Evolutionary conservation across 92 coral and sea anemone species (phyloP).

Genomic region (Porites cylindrica): DNA sequence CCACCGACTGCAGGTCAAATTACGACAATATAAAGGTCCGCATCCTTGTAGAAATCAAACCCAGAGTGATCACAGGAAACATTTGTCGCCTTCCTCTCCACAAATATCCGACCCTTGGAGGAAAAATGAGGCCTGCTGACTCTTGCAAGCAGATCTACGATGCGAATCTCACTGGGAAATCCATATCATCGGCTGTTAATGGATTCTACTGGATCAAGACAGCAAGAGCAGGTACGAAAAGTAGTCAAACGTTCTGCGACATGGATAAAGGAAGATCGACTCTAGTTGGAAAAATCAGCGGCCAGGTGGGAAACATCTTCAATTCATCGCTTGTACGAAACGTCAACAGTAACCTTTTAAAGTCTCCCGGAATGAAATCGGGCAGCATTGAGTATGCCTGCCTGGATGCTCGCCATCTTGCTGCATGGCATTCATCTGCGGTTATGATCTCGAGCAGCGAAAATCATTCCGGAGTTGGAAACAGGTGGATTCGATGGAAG

Average conservation of each 20-base stretch:
- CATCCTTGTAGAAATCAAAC: conserved; percentile 47
- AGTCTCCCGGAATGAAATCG: conserved; percentile 42
- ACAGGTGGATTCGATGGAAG: conserved; percentile 68
- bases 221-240: conserved; percentile 28
- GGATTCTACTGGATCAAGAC: conserved; percentile 85
- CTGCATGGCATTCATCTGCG: conserved; percentile 54
- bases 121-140: conserved; percentile 45
- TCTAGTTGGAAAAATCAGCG: conserved; percentile 57
- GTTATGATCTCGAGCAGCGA: conserved; percentile 70
- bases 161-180: conserved; percentile 43
- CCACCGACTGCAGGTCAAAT: conserved; percentile 63
- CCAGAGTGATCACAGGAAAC: conserved; percentile 53
- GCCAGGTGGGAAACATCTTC: conserved; percentile 69
- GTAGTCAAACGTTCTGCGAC: conserved; percentile 77
- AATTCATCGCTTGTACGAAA: conserved; percentile 70
- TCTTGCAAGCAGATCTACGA: conserved; percentile 86
- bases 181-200: conserved; percentile 42
- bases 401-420: conserved; percentile 78
- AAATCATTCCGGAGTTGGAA: conserved; percentile 50
- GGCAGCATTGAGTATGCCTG: conserved; percentile 46
- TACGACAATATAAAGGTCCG: conserved; percentile 78
- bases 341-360: conserved; percentile 45
- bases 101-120: conserved; percentile 16
- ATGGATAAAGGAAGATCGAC: conserved; percentile 79
- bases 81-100: conserved; percentile 50